Base-by-base conservation (phyloP, 2,113 vertebrate genomes). In the Tyto alba region DNA sequence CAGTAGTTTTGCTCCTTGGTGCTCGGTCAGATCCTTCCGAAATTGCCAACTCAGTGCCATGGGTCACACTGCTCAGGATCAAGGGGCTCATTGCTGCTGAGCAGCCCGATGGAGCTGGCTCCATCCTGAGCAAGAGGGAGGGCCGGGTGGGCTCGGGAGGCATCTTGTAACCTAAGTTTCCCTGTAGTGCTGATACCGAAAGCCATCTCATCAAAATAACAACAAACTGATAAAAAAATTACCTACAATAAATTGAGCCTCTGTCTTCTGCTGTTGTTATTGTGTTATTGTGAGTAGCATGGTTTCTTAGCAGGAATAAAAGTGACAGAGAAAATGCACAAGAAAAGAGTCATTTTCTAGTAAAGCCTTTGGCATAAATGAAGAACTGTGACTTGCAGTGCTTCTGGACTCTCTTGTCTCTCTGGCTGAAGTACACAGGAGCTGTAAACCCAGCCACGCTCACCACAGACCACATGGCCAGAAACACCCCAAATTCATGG, bases 41-140 rank as follows among this genome's bases (percentile, higher is more conserved):
- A 67, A 47, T 18, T 6, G 1, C 43, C 43, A 0, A 13, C 3
- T 2, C 4, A 1, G 69, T 67, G 59, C 83, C 4, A 0, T 3
- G 11, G 69, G 9, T 77, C 68, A 23, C 40, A 12, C 18, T 26
- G 67, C 27, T 43, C 45, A 50, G 45, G 29, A 38, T 45, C 18
- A 16, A 69, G 48, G 48, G 26, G 9, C 59, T 64, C 18, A 0
- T 7, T 47, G 86, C 45, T 7, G 1, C 72, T 32, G 41, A 67
- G 53, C n/a, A 67, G 32, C 26, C 34, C 1, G 0, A 7, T 16
- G 60, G 41, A 67, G 41, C 52, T 82, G 74, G 34, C 57, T 34
- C 20, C 45, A 20, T 0, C 0, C 18, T 27, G 79, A 69, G 38
- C 16, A 47, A 41, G n/a, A 48, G 14, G 9, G 11, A 78, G 57